These are phyloP conservation scores for Calephelis nemesis DNA, from an alignment of 1,140 invertebrate genomes.

Conservation along the genomic window DNA sequence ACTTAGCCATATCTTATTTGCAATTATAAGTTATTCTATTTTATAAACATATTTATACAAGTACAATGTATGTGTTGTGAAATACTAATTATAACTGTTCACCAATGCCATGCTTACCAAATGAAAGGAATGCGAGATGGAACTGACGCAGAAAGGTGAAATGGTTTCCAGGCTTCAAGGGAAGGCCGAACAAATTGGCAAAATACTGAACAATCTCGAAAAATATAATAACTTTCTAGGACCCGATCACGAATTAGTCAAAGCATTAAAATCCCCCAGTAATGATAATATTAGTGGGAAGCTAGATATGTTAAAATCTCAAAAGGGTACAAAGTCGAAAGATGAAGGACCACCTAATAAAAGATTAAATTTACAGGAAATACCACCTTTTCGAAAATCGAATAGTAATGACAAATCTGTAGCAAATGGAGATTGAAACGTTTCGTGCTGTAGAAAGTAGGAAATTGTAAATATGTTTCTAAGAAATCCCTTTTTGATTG, in stretches of 20 bases:
- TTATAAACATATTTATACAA: conserved; percentile 16
- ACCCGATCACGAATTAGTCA: conserved; percentile 79
- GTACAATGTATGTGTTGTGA: conserved; percentile 21
- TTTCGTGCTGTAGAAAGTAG: background rate
- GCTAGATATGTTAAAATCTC: conserved; percentile 54
- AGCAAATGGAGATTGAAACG: conserved; percentile 26
- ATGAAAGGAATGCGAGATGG: conserved; percentile 93
- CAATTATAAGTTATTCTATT: background rate
- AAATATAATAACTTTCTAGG: conserved; percentile 88
- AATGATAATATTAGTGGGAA: conserved; percentile 67
- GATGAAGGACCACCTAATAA: conserved; percentile 73
- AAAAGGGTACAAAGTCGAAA: conserved; percentile 65
- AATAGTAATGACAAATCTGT: conserved; percentile 48
- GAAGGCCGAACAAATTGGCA: conserved; percentile 94
- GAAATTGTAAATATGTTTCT: conserved; percentile 4
- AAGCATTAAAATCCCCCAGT: conserved; percentile 79
- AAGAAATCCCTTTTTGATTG: background rate
- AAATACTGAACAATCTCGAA: conserved; percentile 93
- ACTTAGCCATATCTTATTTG: conserved; percentile 1
- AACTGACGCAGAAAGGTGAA: conserved; percentile 94
- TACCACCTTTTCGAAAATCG: conserved; percentile 73
- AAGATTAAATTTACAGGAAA: conserved; percentile 74
- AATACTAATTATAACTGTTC: conserved; percentile 70
- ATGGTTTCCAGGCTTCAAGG: conserved; percentile 93
- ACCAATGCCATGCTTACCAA: conserved; percentile 66